These are phyloP conservation scores for Promerops cafer DNA, from an alignment of 2,113 vertebrate species.

Conservation along the genomic window DNA sequence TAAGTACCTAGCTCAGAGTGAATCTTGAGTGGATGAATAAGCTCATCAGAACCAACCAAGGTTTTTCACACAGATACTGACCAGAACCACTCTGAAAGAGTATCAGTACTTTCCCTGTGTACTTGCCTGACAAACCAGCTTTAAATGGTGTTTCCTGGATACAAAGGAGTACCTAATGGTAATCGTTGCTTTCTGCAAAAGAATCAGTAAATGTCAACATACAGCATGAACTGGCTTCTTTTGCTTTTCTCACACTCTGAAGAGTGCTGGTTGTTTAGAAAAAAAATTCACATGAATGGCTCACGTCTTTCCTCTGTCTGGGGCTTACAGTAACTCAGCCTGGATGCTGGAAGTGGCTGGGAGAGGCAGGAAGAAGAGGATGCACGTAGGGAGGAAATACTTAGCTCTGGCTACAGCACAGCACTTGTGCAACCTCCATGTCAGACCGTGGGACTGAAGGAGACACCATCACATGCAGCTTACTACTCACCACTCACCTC, in stretches of 20 bases:
- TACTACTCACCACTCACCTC: not conserved
- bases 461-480: not conserved
- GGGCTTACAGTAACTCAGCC: not conserved
- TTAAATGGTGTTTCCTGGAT: conserved; percentile 34
- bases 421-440: not conserved
- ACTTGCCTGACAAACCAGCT: not conserved
- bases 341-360: not conserved
- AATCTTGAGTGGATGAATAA: not conserved
- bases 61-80: not conserved
- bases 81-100: not conserved
- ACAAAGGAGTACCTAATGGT: not conserved
- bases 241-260: not conserved
- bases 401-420: not conserved
- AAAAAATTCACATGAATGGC: not conserved
- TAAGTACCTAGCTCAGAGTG: not conserved
- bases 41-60: not conserved
- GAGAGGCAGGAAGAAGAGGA: conserved; percentile 28
- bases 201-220: not conserved
- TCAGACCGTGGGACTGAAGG: not conserved
- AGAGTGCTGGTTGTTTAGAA: not conserved
- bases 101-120: not conserved
- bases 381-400: not conserved
- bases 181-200: not conserved
- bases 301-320: not conserved
- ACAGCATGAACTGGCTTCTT: not conserved